Conservation (phyloP, 53 echinoderm and acorn worm genomes). For the Actinopyga echinites region DNA sequence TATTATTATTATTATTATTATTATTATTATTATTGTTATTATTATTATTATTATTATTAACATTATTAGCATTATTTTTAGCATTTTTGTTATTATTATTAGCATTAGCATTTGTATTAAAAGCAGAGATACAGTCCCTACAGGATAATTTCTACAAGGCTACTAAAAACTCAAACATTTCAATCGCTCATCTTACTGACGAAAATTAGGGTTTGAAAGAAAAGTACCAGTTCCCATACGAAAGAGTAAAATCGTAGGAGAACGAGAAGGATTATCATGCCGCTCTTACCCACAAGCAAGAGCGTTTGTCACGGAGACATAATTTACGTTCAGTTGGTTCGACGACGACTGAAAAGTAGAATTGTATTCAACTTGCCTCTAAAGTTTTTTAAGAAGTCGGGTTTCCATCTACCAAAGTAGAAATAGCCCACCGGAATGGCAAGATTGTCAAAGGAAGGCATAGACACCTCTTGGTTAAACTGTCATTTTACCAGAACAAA, state of each 20-base stretch:
- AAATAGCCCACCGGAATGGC: constrained; percentile 7
- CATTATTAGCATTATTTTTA: too few species aligned
- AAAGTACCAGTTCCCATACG: neutral
- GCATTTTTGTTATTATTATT: too few species aligned
- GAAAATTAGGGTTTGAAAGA: constrained; percentile 3
- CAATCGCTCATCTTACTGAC: neutral
- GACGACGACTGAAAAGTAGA: neutral
- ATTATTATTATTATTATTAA: too few species aligned
- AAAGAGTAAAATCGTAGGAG: neutral
- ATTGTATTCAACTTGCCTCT: neutral
- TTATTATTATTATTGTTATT: too few species aligned
- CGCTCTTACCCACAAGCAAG: neutral
- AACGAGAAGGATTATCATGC: neutral
- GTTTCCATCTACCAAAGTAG: neutral
- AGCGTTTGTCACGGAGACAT: constrained; percentile 6
- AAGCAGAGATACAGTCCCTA: too few species aligned
- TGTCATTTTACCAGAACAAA: neutral
- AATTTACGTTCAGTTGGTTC: neutral
- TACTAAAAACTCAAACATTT: neutral
- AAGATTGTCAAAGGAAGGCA: neutral
- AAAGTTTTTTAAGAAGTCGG: constrained; percentile 9
- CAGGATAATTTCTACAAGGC: constrained; percentile 4
- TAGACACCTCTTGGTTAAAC: constrained; percentile 12
- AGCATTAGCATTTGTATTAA: too few species aligned
- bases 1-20: too few species aligned